Evolutionary conservation across 53 echinoderm and acorn worm species (phyloP).

Genomic region (Mesocentrotus franciscanus): DNA sequence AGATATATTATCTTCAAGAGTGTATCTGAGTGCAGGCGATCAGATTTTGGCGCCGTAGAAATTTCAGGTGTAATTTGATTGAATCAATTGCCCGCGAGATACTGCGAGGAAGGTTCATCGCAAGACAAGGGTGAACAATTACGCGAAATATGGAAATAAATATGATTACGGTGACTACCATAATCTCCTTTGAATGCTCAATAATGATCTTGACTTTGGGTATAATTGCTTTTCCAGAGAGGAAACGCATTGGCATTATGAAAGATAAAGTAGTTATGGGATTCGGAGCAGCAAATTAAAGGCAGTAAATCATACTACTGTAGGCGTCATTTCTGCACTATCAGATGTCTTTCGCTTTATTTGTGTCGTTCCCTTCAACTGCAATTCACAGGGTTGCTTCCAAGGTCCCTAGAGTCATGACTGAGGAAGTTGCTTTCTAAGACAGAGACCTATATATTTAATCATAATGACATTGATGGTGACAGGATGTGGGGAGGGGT

Average conservation of each 20-base stretch:
- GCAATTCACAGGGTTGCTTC: background rate
- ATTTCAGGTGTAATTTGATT: background rate
- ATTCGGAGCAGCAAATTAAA: background rate
- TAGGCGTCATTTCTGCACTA: too few relatives aligned
- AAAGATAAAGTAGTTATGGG: background rate
- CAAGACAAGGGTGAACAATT: background rate
- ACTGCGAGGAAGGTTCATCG: background rate
- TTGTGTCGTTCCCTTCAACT: background rate
- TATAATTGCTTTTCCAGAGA: background rate
- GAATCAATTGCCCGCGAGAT: background rate
- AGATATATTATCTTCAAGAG: background rate
- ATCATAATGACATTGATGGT: too few relatives aligned
- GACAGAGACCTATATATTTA: too few relatives aligned
- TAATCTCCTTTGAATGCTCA: background rate
- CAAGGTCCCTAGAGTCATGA: too few relatives aligned
- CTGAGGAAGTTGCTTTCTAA: too few relatives aligned
- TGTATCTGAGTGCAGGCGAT: background rate
- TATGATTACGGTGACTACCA: background rate
- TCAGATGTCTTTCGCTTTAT: background rate
- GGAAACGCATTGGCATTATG: background rate
- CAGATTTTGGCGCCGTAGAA: background rate
- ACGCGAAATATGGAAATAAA: background rate
- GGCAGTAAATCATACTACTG: too few relatives aligned
- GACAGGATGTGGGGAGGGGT: too few relatives aligned
- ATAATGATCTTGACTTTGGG: background rate